phyloP scores from a whole-genome alignment of 2,113 vertebrate species.

The Tragelaphus buxtoni region DNA sequence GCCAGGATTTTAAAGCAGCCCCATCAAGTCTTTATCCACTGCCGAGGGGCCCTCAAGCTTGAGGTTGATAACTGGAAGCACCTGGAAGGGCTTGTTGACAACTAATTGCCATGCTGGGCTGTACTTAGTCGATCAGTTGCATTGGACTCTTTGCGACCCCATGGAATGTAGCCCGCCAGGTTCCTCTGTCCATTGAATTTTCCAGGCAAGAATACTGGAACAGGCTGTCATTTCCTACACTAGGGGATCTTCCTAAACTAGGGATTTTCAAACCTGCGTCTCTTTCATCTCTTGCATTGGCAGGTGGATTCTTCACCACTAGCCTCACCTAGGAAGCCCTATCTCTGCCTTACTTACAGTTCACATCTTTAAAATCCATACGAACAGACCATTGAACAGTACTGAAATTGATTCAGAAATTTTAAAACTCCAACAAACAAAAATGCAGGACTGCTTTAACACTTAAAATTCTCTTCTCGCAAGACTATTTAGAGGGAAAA shows the following conservation, averaged over 20 bases:
- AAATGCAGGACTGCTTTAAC: background rate
- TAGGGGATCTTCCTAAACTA: background rate
- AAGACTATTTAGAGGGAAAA: background rate
- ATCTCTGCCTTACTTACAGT: background rate
- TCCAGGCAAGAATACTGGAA: background rate
- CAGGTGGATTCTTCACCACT: background rate
- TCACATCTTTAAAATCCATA: background rate
- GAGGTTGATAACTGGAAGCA: background rate
- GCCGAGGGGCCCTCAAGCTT: background rate
- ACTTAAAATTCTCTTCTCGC: background rate
- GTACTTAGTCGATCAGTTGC: background rate
- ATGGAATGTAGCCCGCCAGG: background rate
- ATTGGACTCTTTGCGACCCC: background rate
- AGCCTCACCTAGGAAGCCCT: background rate
- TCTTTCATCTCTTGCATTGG: background rate
- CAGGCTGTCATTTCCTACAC: background rate
- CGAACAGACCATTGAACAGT: background rate
- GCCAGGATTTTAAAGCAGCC: background rate
- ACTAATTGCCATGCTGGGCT: background rate
- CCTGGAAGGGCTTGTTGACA: background rate
- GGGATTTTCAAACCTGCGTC: background rate
- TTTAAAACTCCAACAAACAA: background rate
- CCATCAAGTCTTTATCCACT: background rate
- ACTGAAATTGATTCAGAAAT: background rate
- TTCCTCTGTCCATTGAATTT: background rate